These are phyloP conservation scores for Erythrocercus mccallii DNA, from an alignment of 2,113 vertebrate genomes.

Conservation along the genomic window DNA sequence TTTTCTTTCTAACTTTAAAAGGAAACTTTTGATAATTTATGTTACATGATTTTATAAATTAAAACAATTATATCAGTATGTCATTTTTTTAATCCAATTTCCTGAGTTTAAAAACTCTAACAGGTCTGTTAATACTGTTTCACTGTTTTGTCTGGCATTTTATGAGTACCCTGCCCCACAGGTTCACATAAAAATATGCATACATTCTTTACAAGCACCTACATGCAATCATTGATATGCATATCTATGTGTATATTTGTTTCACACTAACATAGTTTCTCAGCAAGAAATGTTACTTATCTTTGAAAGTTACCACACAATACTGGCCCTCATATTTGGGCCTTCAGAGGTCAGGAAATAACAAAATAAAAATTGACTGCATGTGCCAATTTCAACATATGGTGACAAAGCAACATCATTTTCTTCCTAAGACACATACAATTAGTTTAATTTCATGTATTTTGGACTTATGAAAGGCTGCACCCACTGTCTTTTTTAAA, in stretches of 20 bases:
- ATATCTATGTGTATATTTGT: not conserved
- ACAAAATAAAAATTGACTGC: not conserved
- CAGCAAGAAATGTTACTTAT: not conserved
- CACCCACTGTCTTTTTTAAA: not conserved
- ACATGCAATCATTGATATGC: no score
- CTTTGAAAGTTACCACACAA: not conserved
- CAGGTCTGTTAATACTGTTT: not conserved
- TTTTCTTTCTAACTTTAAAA: not conserved
- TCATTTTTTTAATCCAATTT: not conserved
- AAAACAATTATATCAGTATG: not conserved
- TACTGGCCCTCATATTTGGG: not conserved
- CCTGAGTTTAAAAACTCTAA: not conserved
- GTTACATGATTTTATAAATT: rapidly evolving
- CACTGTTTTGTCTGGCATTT: not conserved
- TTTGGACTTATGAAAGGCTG: not conserved
- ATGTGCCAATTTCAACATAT: not conserved
- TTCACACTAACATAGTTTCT: not conserved
- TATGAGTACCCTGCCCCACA: not conserved
- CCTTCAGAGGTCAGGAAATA: not conserved
- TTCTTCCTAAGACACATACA: not conserved
- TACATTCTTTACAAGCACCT: not conserved
- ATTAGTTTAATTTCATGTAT: not conserved
- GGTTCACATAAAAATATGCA: not conserved
- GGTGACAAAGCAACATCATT: not conserved
- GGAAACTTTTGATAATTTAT: not conserved